Base-by-base conservation (phyloP, 2,888 invertebrate genomes). In the Melolontha melolontha region DNA sequence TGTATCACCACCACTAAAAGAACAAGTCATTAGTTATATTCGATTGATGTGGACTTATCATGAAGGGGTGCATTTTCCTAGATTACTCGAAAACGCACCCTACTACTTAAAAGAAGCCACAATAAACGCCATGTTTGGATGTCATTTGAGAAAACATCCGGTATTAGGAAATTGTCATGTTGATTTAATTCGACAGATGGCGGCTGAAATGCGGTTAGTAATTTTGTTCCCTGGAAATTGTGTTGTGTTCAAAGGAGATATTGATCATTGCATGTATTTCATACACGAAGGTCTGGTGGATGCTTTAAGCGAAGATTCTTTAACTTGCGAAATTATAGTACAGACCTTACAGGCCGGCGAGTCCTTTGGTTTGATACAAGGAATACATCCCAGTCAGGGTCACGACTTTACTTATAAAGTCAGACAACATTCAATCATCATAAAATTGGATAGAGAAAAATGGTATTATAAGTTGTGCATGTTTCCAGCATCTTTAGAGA, bases 251-350 rank as follows among this genome's bases (percentile, higher is more conserved):
- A 49, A 69, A 10, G 73, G 73, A 0, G 74, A 75, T 8, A 63
- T 71, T 11, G 71, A 75, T 16, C 66, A 71, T 14, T 63, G 65
- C 14, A 75, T 76, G 74, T 76, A 76, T 39, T 76, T 76, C 41
- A 68, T 76, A 7, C 71, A 76, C 49, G 59, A 68, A 47, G 76
- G 76, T 0, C 59, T 68, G 22, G 71, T 75, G 1, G 69, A 70
- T n/a, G 71, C 55, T 5, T 47, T 73, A 0, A 66, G 63, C 22
- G 70, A 73, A 59, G 70, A 73, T 22, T 51, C 62, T 1, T 34
- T 70, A 16, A 44, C 67, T n/a, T 49, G 7, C 10, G 71, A 69
- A 54, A 70, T 44, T 47, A 66, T 70, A n/a, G 62, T 64, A 4
- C 12, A 65, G 1, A 70, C 42, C 4, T 54, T 71, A 12, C 12